These are phyloP conservation scores for Allobates femoralis DNA, from an alignment of 2,797 vertebrate genomes.

Conservation along the genomic window DNA sequence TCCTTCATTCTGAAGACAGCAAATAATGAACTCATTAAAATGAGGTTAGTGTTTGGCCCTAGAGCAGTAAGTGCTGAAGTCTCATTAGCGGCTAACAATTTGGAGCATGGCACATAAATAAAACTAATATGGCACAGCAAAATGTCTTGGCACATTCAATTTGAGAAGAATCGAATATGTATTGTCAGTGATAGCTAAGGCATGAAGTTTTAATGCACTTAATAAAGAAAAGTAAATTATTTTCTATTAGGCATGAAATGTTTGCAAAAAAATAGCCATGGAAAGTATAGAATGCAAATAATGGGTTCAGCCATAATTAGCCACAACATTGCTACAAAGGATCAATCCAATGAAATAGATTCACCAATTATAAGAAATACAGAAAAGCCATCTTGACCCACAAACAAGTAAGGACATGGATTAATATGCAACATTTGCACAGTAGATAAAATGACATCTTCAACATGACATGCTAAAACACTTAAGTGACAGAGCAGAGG, in stretches of 20 bases:
- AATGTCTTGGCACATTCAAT: conserved; percentile 80
- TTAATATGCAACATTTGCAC: conserved; percentile 66
- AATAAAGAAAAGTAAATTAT: conserved; percentile 80
- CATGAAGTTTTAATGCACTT: conserved; percentile 80
- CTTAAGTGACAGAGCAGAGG: conserved; percentile 65
- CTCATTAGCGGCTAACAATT: conserved; percentile 83
- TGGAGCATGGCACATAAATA: conserved; percentile 81
- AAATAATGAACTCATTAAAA: conserved; percentile 98
- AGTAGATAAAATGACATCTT: conserved; percentile 56
- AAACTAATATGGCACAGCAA: conserved; percentile 78
- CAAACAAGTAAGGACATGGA: conserved; percentile 66
- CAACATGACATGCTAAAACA: conserved; percentile 46
- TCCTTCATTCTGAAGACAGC: conserved; percentile 89
- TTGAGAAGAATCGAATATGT: conserved; percentile 82
- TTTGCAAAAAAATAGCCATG: conserved; percentile 71
- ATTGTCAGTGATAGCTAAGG: conserved; percentile 75
- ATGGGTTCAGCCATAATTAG: conserved; percentile 73
- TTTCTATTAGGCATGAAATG: conserved; percentile 78
- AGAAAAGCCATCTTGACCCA: conserved; percentile 66
- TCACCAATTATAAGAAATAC: conserved; percentile 72
- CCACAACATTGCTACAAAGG: conserved; percentile 70
- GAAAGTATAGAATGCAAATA: conserved; percentile 77
- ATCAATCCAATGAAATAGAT: conserved; percentile 70
- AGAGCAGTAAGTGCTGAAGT: conserved; percentile 76
- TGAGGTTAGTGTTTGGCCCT: conserved; percentile 82